Percentiles rank a stretch among this genome's conserved stretches.
These are phyloP conservation scores for Manacus vitellinus DNA, from an alignment of 2,113 vertebrate genomes.

Conservation along the genomic window DNA sequence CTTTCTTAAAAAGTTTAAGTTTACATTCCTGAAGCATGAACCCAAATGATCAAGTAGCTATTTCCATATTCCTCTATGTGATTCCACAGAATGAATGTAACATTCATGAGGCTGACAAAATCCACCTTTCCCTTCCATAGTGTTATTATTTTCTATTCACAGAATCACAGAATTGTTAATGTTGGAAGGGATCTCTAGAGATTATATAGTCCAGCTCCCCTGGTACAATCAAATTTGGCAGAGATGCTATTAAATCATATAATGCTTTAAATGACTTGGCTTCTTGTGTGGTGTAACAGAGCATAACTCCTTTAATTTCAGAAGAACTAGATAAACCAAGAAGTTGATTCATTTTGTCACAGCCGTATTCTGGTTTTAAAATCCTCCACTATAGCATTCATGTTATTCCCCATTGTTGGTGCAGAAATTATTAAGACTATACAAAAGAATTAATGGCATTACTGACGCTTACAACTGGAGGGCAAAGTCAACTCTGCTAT, in stretches of 20 bases:
- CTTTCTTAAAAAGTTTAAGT: background rate
- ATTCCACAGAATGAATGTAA: background rate
- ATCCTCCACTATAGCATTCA: background rate
- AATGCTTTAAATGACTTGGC: background rate
- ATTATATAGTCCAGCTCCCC: background rate
- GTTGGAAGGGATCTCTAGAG: background rate
- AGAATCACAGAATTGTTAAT: background rate
- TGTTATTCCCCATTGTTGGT: background rate
- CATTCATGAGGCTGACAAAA: background rate
- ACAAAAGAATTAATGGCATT: conserved; percentile 6
- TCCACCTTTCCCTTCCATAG: background rate
- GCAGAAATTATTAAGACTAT: background rate
- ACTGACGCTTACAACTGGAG: background rate
- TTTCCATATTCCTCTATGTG: background rate
- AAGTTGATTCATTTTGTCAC: background rate
- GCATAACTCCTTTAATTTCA: background rate
- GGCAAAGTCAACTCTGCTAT: background rate
- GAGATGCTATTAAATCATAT: background rate
- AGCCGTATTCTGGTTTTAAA: background rate
- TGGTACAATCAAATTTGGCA: background rate
- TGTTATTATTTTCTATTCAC: background rate
- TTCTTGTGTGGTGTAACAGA: background rate
- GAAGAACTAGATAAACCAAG: background rate
- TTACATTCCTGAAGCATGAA: background rate
- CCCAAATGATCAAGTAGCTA: background rate